Conservation (phyloP, 2,113 vertebrate genomes). For the Indicator maculatus region DNA sequence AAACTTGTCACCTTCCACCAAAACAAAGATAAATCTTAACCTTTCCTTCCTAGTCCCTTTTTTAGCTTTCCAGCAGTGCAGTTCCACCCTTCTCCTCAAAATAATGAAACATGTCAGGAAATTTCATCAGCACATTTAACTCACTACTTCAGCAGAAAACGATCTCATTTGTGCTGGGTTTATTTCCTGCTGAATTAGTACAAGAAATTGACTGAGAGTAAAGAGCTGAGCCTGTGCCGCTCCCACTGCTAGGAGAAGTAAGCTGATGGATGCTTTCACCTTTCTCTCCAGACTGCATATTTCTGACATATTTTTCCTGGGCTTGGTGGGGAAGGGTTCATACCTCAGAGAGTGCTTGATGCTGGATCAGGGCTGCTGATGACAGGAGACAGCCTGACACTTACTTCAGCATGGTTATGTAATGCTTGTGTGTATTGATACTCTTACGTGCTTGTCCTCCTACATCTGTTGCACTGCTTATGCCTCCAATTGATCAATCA, state of each 20-base stretch:
- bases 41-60: neutral
- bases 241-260: neutral
- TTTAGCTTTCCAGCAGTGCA: neutral
- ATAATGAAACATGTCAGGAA: conserved; percentile 38
- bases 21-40: neutral
- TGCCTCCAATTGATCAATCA: neutral
- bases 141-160: conserved; percentile 28
- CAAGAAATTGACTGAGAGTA: neutral
- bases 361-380: neutral
- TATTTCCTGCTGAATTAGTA: conserved; percentile 36
- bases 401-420: neutral
- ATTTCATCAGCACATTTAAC: conserved; percentile 33
- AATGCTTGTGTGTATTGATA: neutral
- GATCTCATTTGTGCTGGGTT: neutral
- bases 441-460: neutral
- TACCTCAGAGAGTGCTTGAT: neutral
- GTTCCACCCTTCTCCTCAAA: neutral
- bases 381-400: neutral
- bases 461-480: neutral
- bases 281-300: neutral
- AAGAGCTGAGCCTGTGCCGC: neutral
- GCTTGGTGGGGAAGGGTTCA: neutral
- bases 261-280: neutral
- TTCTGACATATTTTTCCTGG: neutral
- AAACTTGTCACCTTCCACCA: neutral